These are phyloP conservation scores for Acleris holmiana DNA, from an alignment of 2,888 invertebrate genomes.

Conservation along the genomic window DNA sequence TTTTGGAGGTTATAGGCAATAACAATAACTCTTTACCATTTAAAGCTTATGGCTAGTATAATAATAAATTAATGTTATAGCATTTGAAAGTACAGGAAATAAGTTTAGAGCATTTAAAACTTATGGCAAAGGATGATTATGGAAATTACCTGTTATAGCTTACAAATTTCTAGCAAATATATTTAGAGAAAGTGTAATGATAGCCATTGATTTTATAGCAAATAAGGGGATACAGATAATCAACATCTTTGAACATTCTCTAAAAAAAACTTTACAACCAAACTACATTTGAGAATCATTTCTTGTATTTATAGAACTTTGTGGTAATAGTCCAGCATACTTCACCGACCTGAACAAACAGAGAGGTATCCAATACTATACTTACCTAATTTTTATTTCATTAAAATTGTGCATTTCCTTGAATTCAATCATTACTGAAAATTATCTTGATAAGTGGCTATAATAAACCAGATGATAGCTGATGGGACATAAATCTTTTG, in stretches of 20 bases:
- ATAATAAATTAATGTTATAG: too few species aligned
- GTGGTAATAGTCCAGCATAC: constrained; percentile 86
- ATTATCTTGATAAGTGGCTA: constrained; percentile 41
- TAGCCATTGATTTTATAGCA: too few species aligned
- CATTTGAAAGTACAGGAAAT: too few species aligned
- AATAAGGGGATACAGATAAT: too few species aligned
- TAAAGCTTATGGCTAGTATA: too few species aligned
- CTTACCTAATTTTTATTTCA: constrained; percentile 68
- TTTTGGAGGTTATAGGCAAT: too few species aligned
- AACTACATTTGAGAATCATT: constrained; percentile 84
- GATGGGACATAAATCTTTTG: constrained; percentile 91
- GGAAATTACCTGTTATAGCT: too few species aligned
- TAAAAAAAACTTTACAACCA: constrained; percentile 61
- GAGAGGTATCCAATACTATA: constrained; percentile 84
- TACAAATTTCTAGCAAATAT: too few species aligned
- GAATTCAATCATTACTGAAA: constrained; percentile 39
- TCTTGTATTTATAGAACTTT: constrained; percentile 86
- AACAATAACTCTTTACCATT: too few species aligned
- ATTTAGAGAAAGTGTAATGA: too few species aligned
- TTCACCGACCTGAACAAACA: constrained; percentile 84
- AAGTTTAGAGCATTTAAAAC: too few species aligned
- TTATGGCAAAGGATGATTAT: too few species aligned
- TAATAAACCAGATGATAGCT: constrained; percentile 80
- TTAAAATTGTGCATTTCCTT: constrained; percentile 52
- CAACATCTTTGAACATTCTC: constrained; percentile 65